Percentiles rank a stretch among this genome's conserved stretches.
Evolutionary conservation across 2,797 vertebrate species (phyloP).

Genomic region (Microctenopoma stevenorrisi): DNA sequence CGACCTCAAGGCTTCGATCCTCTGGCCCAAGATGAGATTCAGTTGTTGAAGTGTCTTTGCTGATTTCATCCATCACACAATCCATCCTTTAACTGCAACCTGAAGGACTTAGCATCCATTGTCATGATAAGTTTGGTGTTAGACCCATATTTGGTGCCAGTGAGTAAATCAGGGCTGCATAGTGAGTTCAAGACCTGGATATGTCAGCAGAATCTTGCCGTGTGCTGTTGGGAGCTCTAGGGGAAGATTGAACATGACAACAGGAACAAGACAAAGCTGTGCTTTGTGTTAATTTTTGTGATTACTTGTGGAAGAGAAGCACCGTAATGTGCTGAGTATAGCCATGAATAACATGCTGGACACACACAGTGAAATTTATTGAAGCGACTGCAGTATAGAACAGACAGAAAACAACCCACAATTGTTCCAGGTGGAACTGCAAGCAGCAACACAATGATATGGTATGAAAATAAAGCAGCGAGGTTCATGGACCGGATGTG

Average conservation of each 20-base stretch:
- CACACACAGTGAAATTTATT: background rate
- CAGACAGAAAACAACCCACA: conserved; percentile 31
- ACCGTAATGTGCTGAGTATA: background rate
- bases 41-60: conserved; percentile 17
- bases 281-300: conserved; percentile 23
- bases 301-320: conserved; percentile 3
- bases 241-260: conserved; percentile 24
- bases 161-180: conserved; percentile 21
- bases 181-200: conserved; percentile 22
- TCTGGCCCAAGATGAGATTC: conserved; percentile 21
- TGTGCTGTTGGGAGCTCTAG: conserved; percentile 9
- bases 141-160: conserved; percentile 2
- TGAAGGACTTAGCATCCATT: conserved; percentile 35
- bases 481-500: conserved; percentile 10
- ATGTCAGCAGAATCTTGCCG: conserved; percentile 20
- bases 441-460: conserved; percentile 10
- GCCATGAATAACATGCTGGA: background rate
- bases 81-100: conserved; percentile 29
- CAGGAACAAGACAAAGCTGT: conserved; percentile 35
- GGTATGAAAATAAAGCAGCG: conserved; percentile 11
- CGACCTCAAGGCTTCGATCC: conserved; percentile 18
- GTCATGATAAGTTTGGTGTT: conserved; percentile 35
- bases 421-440: conserved; percentile 22
- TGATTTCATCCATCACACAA: conserved; percentile 50
- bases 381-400: conserved; percentile 8